Conservation (phyloP, 1,140 invertebrate genomes). For the Atta texana region DNA sequence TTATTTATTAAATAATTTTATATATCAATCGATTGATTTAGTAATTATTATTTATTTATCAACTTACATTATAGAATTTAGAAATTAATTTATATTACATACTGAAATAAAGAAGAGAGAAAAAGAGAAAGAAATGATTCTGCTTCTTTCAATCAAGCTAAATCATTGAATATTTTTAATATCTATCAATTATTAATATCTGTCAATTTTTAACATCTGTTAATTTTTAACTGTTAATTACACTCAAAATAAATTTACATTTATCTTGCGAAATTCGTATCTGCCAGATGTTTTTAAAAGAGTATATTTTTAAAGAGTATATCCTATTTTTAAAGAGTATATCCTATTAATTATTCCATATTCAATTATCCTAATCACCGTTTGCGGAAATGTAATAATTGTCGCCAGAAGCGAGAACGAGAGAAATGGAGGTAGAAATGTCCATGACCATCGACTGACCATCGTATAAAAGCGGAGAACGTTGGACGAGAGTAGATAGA, state of each 20-base stretch:
- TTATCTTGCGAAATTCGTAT: not conserved
- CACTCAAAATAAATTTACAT: not conserved
- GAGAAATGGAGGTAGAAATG: slow-evolving; percentile 41
- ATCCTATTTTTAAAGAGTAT: no score
- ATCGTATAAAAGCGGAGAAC: slow-evolving; percentile 61
- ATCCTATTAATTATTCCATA: not conserved
- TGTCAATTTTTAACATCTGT: not conserved
- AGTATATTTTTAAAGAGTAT: not conserved
- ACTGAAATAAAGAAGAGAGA: not conserved
- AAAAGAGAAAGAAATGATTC: not conserved
- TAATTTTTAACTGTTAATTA: not conserved
- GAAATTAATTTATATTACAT: not conserved
- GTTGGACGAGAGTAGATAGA: slow-evolving; percentile 16
- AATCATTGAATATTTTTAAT: not conserved
- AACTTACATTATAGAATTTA: not conserved
- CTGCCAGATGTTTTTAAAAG: not conserved
- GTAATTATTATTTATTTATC: not conserved
- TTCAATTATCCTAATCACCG: slow-evolving; percentile 40
- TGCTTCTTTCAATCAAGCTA: not conserved
- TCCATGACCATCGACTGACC: slow-evolving; percentile 53
- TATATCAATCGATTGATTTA: not conserved
- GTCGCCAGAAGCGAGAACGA: slow-evolving; percentile 54
- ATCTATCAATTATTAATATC: not conserved
- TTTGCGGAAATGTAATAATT: slow-evolving; percentile 62
- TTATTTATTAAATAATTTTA: slow-evolving; percentile 1